Evolutionary conservation across 2,797 vertebrate species (phyloP).

Genomic region (Chelon labrosus): DNA sequence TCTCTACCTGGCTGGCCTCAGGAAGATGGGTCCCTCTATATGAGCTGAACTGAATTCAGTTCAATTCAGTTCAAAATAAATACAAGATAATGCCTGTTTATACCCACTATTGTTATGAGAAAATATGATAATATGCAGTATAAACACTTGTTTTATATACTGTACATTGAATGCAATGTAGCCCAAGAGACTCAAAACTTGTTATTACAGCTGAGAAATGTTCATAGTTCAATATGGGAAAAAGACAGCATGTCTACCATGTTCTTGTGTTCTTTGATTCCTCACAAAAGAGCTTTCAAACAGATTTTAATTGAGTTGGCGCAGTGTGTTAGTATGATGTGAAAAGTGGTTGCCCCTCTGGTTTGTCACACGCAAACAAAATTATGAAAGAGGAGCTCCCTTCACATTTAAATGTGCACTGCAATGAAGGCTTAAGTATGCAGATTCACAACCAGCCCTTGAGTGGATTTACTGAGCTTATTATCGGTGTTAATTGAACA

Average conservation of each 20-base stretch:
- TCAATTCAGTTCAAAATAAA: too few species aligned
- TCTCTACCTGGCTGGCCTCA: too few species aligned
- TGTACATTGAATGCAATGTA: not conserved
- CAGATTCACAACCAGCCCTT: conserved; percentile 34
- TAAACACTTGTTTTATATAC: too few species aligned
- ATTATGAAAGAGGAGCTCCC: not conserved
- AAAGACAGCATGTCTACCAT: not conserved
- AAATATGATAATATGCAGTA: too few species aligned
- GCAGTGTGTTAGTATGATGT: not conserved
- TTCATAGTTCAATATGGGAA: not conserved
- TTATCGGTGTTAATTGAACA: conserved; percentile 55
- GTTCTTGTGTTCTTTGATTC: too few species aligned
- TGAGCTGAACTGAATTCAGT: too few species aligned
- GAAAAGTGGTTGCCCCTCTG: not conserved
- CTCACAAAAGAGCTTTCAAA: not conserved
- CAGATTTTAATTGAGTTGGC: not conserved
- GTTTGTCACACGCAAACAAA: not conserved
- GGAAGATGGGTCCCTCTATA: too few species aligned
- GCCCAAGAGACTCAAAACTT: too few species aligned
- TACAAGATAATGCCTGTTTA: too few species aligned
- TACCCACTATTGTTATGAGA: too few species aligned
- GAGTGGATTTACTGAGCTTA: conserved; percentile 54
- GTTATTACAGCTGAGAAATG: too few species aligned
- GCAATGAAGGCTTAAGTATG: conserved; percentile 29
- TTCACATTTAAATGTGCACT: conserved; percentile 21